Percentiles rank a stretch among this genome's conserved stretches.
These are phyloP conservation scores for Habrosyne pyritoides DNA, from an alignment of 2,888 invertebrate species.

Conservation along the genomic window DNA sequence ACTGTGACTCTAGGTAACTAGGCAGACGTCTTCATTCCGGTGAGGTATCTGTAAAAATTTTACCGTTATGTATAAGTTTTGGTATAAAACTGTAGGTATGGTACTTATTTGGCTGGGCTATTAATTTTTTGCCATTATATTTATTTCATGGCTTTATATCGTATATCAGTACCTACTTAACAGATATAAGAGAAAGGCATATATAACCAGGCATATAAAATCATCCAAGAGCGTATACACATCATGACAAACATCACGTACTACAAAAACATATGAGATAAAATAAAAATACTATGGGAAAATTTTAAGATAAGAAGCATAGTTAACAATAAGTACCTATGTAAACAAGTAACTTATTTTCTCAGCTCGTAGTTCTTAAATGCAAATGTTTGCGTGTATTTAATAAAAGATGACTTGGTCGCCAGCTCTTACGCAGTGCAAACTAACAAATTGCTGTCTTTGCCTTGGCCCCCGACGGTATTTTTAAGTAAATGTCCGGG, in stretches of 20 bases:
- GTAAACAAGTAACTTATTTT: not conserved
- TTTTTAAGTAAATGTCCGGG: slow-evolving; percentile 41
- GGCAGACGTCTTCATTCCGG: slow-evolving; percentile 16
- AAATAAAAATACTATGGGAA: no score
- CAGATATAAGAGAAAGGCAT: no score
- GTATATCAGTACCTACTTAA: no score
- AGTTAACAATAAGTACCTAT: not conserved
- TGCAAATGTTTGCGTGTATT: slow-evolving; percentile 37
- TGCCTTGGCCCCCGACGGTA: slow-evolving; percentile 19
- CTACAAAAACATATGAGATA: no score
- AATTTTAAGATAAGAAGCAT: not conserved
- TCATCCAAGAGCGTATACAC: no score
- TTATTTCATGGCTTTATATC: not conserved
- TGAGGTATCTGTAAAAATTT: not conserved
- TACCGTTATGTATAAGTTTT: not conserved
- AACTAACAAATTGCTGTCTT: slow-evolving; percentile 57
- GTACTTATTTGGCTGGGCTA: not conserved
- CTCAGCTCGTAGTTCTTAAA: slow-evolving; percentile 17
- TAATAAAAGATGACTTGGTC: slow-evolving; percentile 39
- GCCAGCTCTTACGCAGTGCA: slow-evolving; percentile 32
- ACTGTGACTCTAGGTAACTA: slow-evolving; percentile 35
- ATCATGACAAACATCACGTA: no score
- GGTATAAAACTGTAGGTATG: not conserved
- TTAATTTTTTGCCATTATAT: not conserved
- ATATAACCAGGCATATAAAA: no score